Conservation (phyloP, 1,140 invertebrate species). For the Lasioglossum baleicum region DNA sequence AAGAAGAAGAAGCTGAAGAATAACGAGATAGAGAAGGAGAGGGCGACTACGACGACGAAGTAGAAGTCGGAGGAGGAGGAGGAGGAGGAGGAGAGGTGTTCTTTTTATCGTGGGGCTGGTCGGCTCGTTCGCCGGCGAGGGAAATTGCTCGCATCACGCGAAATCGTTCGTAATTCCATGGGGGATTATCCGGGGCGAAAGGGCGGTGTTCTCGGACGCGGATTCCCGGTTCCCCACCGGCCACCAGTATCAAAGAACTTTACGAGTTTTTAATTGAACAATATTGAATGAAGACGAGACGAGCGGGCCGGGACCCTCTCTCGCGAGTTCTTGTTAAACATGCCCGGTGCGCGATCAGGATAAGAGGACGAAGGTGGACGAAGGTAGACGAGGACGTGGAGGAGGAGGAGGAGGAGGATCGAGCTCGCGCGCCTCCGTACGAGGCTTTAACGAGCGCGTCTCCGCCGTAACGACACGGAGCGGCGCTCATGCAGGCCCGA, state of each 20-base stretch:
- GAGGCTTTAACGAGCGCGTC: constrained; percentile 51
- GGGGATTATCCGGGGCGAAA: constrained; percentile 35
- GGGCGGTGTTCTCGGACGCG: not conserved
- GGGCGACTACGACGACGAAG: no score
- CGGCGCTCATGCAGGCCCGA: constrained; percentile 15
- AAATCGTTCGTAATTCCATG: constrained; percentile 43
- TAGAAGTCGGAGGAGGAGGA: no score
- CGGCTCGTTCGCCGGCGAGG: not conserved
- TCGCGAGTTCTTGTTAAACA: constrained; percentile 26
- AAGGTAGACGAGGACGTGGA: no score
- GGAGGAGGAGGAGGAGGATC: not conserved
- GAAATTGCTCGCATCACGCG: constrained; percentile 37
- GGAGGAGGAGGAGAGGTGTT: not conserved
- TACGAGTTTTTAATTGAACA: constrained; percentile 37
- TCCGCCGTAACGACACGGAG: constrained; percentile 9
- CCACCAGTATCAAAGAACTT: constrained; percentile 5
- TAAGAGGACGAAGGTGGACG: not conserved
- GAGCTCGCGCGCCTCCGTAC: not conserved
- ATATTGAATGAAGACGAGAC: constrained; percentile 26
- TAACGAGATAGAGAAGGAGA: not conserved
- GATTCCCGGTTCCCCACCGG: not conserved
- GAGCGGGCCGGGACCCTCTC: not conserved
- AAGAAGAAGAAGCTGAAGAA: not conserved
- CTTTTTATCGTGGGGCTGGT: not conserved
- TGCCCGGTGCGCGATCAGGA: not conserved